Percentiles rank a stretch among this genome's conserved stretches.
Evolutionary conservation across 2,113 vertebrate genomes (phyloP).

Genomic region (Gobiocypris rarus): DNA sequence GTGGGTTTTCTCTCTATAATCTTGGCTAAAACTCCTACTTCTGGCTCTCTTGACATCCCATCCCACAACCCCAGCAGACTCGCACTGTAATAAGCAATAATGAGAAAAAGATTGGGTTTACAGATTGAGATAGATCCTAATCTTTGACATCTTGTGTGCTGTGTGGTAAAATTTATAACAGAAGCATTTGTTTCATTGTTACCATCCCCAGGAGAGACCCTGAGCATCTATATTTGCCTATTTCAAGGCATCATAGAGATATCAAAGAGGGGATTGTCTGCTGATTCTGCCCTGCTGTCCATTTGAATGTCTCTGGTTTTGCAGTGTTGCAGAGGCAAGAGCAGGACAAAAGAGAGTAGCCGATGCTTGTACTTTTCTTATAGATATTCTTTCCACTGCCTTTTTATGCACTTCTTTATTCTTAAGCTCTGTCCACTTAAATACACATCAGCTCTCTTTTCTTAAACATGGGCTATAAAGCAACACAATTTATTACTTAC

Average conservation of each 20-base stretch:
- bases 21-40: not conserved
- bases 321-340: not conserved
- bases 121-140: conserved; percentile 21
- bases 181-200: conserved; percentile 6
- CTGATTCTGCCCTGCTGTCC: not conserved
- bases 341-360: not conserved
- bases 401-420: not conserved
- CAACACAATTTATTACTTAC: not conserved
- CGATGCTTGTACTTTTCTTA: not conserved
- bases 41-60: conserved; percentile 10
- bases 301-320: not conserved
- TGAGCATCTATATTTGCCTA: not conserved
- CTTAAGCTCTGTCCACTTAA: not conserved
- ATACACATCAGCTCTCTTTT: not conserved
- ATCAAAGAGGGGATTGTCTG: not conserved
- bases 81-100: conserved; percentile 34
- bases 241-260: not conserved
- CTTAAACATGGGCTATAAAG: not conserved
- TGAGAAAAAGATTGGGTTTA: conserved; percentile 9
- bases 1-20: conserved; percentile 10
- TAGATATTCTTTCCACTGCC: not conserved
- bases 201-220: not conserved
- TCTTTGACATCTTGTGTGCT: conserved; percentile 8
- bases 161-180: conserved; percentile 7
- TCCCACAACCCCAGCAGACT: conserved; percentile 15